phyloP scores from a whole-genome alignment of 2,888 invertebrate species.

The Calephelis perditalis region DNA sequence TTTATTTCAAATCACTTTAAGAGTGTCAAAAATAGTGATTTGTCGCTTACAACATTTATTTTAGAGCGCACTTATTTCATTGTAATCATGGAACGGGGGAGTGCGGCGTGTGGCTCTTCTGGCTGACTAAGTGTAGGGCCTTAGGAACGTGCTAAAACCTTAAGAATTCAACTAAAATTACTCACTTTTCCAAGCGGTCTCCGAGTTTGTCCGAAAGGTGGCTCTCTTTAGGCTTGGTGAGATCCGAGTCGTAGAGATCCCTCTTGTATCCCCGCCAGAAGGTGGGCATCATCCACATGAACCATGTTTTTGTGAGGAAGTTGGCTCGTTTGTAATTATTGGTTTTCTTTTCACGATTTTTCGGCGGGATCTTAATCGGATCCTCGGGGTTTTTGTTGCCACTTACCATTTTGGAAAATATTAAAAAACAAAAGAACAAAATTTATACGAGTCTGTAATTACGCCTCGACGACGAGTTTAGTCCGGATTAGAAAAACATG shows the following conservation, averaged over 20 bases:
- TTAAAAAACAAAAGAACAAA: conserved; percentile 26
- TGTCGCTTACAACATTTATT: no score
- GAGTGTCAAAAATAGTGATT: no score
- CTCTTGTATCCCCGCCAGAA: conserved; percentile 79
- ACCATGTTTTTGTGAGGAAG: conserved; percentile 63
- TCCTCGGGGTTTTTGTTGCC: conserved; percentile 64
- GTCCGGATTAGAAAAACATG: conserved; percentile 41
- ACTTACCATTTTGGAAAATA: conserved; percentile 62
- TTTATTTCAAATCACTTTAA: no score
- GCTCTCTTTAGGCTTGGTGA: conserved; percentile 82
- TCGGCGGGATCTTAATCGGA: conserved; percentile 63
- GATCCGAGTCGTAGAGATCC: conserved; percentile 82
- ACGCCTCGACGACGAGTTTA: conserved; percentile 37
- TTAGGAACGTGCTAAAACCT: neutral
- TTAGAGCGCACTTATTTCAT: no score
- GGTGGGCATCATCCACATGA: conserved; percentile 75
- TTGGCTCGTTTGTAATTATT: conserved; percentile 68
- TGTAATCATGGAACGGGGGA: no score
- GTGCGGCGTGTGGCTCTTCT: no score
- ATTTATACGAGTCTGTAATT: conserved; percentile 34
- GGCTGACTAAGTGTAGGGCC: no score
- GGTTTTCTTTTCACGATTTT: conserved; percentile 66
- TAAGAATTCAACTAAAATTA: conserved; percentile 24
- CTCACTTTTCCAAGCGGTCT: conserved; percentile 80
- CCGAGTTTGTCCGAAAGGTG: conserved; percentile 82